phyloP scores from a whole-genome alignment of 2,888 invertebrate species.

The Xestobium rufovillosum region DNA sequence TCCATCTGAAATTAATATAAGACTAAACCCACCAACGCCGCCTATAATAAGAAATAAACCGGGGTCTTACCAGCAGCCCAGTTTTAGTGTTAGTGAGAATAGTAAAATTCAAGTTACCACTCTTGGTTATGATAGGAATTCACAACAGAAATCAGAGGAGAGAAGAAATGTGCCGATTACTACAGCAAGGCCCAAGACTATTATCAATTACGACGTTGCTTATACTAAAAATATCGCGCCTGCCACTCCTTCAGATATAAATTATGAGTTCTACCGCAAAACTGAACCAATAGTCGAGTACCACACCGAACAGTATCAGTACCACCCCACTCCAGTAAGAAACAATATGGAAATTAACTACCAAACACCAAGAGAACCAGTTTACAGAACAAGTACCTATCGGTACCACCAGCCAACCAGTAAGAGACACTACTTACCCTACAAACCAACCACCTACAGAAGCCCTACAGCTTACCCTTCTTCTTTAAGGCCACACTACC shows the following conservation, averaged over 20 bases:
- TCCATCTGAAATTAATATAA: conserved; percentile 42
- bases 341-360: conserved; percentile 23
- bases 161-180: conserved; percentile 5
- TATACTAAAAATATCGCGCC: conserved; percentile 15
- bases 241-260: conserved; percentile 29
- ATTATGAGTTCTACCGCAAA: conserved; percentile 33
- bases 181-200: background rate
- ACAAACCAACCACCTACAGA: conserved; percentile 26
- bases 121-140: conserved; percentile 31
- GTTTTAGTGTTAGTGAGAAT: conserved; percentile 22
- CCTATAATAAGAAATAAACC: conserved; percentile 34
- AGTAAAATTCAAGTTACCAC: conserved; percentile 34
- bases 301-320: too few species aligned
- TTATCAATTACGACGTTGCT: conserved; percentile 1
- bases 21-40: conserved; percentile 37
- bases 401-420: conserved; percentile 6
- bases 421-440: conserved; percentile 15
- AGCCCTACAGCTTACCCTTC: conserved; percentile 23
- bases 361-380: conserved; percentile 10
- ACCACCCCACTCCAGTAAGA: too few species aligned
- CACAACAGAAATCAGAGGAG: conserved; percentile 22
- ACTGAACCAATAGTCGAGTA: conserved; percentile 25
- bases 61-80: conserved; percentile 20
- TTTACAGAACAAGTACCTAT: conserved; percentile 4
- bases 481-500: conserved; percentile 23